phyloP scores from a whole-genome alignment of 2,888 invertebrate genomes.

The Brachyptera putata region DNA sequence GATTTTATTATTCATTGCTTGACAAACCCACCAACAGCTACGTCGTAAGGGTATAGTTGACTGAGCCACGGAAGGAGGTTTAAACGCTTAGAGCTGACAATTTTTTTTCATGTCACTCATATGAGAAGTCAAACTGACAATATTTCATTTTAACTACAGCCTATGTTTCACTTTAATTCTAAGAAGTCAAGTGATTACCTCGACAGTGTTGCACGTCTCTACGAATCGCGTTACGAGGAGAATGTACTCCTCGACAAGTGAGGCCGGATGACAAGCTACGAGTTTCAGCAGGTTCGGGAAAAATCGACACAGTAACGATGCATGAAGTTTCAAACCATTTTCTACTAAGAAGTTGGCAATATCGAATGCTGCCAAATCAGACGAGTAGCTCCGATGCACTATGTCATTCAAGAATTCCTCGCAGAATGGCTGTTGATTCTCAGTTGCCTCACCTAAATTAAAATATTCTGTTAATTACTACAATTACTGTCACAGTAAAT shows the following conservation, averaged over 20 bases:
- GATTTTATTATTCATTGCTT: too few relatives aligned
- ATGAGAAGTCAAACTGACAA: too few relatives aligned
- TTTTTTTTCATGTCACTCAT: too few relatives aligned
- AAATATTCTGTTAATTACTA: too few relatives aligned
- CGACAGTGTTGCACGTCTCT: slow-evolving; percentile 22
- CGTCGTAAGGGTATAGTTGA: too few relatives aligned
- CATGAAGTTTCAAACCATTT: slow-evolving; percentile 14
- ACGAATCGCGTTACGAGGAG: slow-evolving; percentile 27
- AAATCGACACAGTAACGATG: slow-evolving; percentile 22
- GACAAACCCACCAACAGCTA: too few relatives aligned
- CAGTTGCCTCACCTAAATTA: slow-evolving; percentile 26
- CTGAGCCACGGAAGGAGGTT: too few relatives aligned
- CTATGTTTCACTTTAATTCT: too few relatives aligned
- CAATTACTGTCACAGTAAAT: too few relatives aligned
- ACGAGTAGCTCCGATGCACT: slow-evolving; percentile 32
- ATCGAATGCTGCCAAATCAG: slow-evolving; percentile 31
- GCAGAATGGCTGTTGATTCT: slow-evolving; percentile 26
- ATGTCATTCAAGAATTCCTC: slow-evolving; percentile 28
- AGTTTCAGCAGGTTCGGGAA: slow-evolving; percentile 32
- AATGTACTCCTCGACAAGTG: slow-evolving; percentile 30
- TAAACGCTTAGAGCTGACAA: too few relatives aligned
- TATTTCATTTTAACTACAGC: too few relatives aligned
- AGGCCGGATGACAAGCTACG: slow-evolving; percentile 31
- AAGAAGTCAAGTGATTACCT: too few relatives aligned
- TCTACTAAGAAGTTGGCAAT: slow-evolving; percentile 26